These are phyloP conservation scores for Orthosia incerta DNA, from an alignment of 2,888 invertebrate genomes.

Conservation along the genomic window DNA sequence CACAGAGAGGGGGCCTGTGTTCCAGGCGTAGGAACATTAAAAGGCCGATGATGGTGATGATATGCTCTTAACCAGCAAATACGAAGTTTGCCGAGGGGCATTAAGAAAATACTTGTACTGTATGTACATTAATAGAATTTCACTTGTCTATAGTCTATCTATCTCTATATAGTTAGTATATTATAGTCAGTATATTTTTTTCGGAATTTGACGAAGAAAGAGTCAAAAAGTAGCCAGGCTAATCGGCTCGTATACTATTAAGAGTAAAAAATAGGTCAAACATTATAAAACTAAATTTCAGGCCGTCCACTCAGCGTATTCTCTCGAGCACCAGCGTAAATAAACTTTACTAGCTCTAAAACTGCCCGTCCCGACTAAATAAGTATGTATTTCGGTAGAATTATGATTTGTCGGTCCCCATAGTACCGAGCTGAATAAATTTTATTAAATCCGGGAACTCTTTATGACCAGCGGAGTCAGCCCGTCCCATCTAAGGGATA, in stretches of 20 bases:
- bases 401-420: slow-evolving; percentile 89
- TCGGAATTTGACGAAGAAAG: not conserved
- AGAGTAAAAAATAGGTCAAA: slow-evolving; percentile 37
- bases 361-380: slow-evolving; percentile 86
- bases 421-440: slow-evolving; percentile 88
- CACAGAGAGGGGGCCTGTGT: too few species aligned
- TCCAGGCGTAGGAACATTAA: too few species aligned
- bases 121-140: too few species aligned
- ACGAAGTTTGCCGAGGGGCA: too few species aligned
- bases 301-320: slow-evolving; percentile 71
- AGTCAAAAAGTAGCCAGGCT: not conserved
- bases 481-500: slow-evolving; percentile 79
- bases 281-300: slow-evolving; percentile 44
- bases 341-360: slow-evolving; percentile 88
- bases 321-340: slow-evolving; percentile 79
- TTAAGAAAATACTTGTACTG: too few species aligned
- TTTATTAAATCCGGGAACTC: slow-evolving; percentile 89
- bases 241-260: not conserved
- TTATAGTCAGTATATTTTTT: not conserved
- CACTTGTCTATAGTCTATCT: too few species aligned
- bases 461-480: slow-evolving; percentile 88
- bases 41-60: too few species aligned
- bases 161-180: too few species aligned
- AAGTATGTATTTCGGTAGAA: slow-evolving; percentile 87
- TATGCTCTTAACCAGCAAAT: too few species aligned